Percentiles rank a stretch among this genome's conserved stretches.
Evolutionary conservation across 1,140 invertebrate genomes (phyloP).

Genomic region (Pomacea maculata): DNA sequence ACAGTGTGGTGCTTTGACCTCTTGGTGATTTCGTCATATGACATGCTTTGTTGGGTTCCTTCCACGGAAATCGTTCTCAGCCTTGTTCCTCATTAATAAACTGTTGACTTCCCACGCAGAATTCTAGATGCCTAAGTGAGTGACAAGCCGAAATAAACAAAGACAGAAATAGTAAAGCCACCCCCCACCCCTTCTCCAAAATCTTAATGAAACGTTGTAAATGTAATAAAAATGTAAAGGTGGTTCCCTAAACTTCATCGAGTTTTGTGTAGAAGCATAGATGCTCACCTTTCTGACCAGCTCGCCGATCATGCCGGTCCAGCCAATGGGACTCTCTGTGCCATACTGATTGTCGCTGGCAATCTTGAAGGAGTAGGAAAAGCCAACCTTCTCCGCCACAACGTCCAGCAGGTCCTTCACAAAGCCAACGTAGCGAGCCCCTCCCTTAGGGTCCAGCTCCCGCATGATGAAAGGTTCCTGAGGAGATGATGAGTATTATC

Average conservation of each 20-base stretch:
- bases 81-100: too few species aligned
- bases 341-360: constrained; percentile 30
- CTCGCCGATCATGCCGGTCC: constrained; percentile 44
- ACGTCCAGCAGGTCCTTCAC: constrained; percentile 35
- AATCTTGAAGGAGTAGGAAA: constrained; percentile 30
- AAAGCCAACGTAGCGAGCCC: constrained; percentile 30
- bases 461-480: constrained; percentile 27
- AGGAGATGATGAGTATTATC: too few species aligned
- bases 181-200: too few species aligned
- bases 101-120: too few species aligned
- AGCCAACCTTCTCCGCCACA: constrained; percentile 23
- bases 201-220: neutral
- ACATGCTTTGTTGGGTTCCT: too few species aligned
- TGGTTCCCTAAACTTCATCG: too few species aligned
- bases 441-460: constrained; percentile 8
- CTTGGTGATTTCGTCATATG: too few species aligned
- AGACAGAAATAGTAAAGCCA: too few species aligned
- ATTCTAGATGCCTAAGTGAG: too few species aligned
- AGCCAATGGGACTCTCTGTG: constrained; percentile 15
- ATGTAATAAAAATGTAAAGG: neutral
- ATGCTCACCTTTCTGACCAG: constrained; percentile 33
- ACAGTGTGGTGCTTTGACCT: too few species aligned
- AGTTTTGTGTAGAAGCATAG: neutral
- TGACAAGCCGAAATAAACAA: too few species aligned
- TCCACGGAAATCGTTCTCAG: too few species aligned